Conservation (phyloP, 2,797 vertebrate species). For the Heliangelus exortis region DNA sequence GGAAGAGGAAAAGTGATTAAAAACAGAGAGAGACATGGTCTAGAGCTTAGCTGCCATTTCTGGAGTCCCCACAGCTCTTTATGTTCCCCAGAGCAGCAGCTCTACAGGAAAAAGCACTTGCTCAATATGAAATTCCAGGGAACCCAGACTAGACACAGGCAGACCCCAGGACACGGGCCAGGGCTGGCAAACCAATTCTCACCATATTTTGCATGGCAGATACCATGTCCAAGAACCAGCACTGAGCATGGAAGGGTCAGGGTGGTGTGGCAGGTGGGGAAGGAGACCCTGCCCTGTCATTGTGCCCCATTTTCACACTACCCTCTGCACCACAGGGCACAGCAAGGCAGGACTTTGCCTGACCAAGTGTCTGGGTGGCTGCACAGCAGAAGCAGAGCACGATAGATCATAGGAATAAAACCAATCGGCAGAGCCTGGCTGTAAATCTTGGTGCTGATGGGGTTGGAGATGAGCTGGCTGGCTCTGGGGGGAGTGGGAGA, state of each 20-base stretch:
- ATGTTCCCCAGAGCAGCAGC: neutral
- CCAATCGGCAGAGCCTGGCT: neutral
- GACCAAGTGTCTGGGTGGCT: slow-evolving; percentile 28
- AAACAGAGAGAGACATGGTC: neutral
- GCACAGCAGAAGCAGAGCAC: neutral
- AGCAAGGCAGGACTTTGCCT: slow-evolving; percentile 41
- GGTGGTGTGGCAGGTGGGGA: fast-evolving
- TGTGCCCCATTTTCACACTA: slow-evolving; percentile 9
- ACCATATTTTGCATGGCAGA: neutral
- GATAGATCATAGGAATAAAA: slow-evolving; percentile 37
- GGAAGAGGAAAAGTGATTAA: neutral
- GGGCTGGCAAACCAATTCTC: neutral
- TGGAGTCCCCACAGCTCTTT: neutral
- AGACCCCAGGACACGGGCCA: neutral
- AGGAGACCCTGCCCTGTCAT: neutral
- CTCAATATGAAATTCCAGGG: neutral
- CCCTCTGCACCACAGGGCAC: neutral
- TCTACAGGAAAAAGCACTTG: neutral
- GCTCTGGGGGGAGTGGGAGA: neutral
- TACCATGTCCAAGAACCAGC: fast-evolving
- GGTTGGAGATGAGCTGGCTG: slow-evolving; percentile 43
- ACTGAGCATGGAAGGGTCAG: neutral
- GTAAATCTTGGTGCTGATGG: slow-evolving; percentile 59
- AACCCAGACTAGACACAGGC: fast-evolving
- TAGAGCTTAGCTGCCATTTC: neutral